Conservation (phyloP, 2,888 invertebrate species). For the Esperia sulphurella region DNA sequence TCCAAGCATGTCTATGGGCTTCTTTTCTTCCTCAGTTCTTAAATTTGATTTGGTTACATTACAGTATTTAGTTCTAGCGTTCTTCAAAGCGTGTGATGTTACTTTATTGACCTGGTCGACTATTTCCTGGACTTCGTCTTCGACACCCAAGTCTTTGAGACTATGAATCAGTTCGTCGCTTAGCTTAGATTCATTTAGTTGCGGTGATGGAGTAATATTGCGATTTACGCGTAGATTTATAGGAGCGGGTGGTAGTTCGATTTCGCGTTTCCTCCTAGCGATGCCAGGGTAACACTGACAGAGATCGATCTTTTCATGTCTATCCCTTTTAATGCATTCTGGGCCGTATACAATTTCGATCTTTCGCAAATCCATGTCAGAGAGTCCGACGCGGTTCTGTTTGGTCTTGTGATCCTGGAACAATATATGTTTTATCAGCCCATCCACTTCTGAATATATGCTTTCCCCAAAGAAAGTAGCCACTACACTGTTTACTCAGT, state of each 20-base stretch:
- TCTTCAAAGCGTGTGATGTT: slow-evolving; percentile 35
- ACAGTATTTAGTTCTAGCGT: slow-evolving; percentile 45
- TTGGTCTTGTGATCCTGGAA: slow-evolving; percentile 38
- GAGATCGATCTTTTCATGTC: slow-evolving; percentile 53
- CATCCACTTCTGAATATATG: too few species aligned
- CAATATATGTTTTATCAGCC: too few species aligned
- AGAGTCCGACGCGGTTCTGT: slow-evolving; percentile 41
- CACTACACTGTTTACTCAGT: too few species aligned
- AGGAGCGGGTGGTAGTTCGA: slow-evolving; percentile 13
- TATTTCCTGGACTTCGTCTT: slow-evolving; percentile 36
- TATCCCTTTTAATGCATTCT: slow-evolving; percentile 50
- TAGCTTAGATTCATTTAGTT: neutral
- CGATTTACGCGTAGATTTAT: slow-evolving; percentile 52
- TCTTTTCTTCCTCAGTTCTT: slow-evolving; percentile 6
- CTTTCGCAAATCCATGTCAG: slow-evolving; percentile 45
- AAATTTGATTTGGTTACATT: slow-evolving; percentile 22
- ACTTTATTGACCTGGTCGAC: slow-evolving; percentile 41
- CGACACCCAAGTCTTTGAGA: slow-evolving; percentile 39
- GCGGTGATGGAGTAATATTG: slow-evolving; percentile 47
- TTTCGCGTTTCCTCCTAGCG: slow-evolving; percentile 33
- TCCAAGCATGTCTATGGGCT: slow-evolving; percentile 29
- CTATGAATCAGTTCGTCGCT: neutral
- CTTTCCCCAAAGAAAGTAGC: too few species aligned
- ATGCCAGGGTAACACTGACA: slow-evolving; percentile 56
- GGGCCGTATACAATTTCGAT: slow-evolving; percentile 54